phyloP scores from a whole-genome alignment of 2,888 invertebrate genomes.

The Hypsopygia costalis region DNA sequence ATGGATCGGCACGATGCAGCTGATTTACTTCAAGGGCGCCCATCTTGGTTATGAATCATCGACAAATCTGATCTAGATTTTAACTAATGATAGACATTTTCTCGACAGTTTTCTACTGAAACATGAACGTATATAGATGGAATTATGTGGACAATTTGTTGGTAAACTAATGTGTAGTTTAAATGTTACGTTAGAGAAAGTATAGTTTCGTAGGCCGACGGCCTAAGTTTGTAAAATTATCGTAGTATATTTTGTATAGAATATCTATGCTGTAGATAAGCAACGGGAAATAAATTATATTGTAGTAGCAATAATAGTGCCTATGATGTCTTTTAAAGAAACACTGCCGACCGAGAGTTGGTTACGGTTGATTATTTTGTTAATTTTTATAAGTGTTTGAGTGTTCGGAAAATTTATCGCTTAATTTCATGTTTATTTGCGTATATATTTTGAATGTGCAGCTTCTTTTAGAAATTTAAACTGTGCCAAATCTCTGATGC shows the following conservation, averaged over 20 bases:
- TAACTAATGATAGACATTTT: constrained; percentile 21
- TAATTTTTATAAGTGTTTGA: constrained; percentile 68
- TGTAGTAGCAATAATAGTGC: constrained; percentile 79
- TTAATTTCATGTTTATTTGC: constrained; percentile 40
- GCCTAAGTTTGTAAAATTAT: constrained; percentile 68
- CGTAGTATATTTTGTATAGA: constrained; percentile 78
- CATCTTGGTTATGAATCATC: constrained; percentile 71
- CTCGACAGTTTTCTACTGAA: constrained; percentile 15
- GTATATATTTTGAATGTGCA: constrained; percentile 34
- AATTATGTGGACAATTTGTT: constrained; percentile 43
- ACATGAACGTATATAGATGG: constrained; percentile 26
- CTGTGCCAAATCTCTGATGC: constrained; percentile 63
- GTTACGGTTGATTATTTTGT: constrained; percentile 64
- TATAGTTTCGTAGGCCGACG: constrained; percentile 58
- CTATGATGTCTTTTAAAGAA: constrained; percentile 75
- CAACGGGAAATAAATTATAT: constrained; percentile 65
- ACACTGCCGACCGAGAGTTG: constrained; percentile 46
- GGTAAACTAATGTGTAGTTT: constrained; percentile 57
- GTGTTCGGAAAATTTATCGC: constrained; percentile 52
- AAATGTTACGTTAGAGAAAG: constrained; percentile 69
- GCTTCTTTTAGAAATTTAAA: constrained; percentile 33
- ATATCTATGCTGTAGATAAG: constrained; percentile 71
- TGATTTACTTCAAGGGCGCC: constrained; percentile 64
- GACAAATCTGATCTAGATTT: constrained; percentile 22
- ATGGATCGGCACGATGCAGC: constrained; percentile 73